Evolutionary conservation across 2,113 vertebrate genomes (phyloP), one percentile per base, ranked within the genome.

Genomic region (Globicephala melas): DNA sequence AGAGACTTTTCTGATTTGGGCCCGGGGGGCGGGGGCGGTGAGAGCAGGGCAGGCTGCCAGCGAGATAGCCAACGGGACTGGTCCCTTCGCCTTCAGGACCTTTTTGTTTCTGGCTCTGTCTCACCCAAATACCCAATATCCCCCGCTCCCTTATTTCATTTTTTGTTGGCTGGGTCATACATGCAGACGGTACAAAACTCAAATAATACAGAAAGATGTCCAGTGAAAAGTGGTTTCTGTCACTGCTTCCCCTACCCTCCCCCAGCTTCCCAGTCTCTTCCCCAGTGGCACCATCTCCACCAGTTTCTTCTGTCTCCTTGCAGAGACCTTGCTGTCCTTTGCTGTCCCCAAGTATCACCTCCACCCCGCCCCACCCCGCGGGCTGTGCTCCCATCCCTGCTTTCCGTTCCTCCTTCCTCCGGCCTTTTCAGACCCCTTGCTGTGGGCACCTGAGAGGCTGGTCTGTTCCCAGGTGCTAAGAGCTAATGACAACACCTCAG

Each of bases 331-430:
- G 4, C 3, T 26, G 47, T 44, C n/a, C 84, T 62, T 44, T 26
- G 8, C 5, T 17, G 17, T n/a, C 83, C 58, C 58, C 4, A 5
- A 25, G 31, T 8, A n/a, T 21, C 15, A 3, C 28, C 28, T 3
- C 47, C 21, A 2, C 5, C n/a, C 8, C 14, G 1, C 20, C 28
- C 4, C 38, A 26, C 0, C 2, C 31, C 11, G 3, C 11, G 33
- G 44, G 28, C 80, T 28, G 8, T 17, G 80, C 77, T 36, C 31
- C 13, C 41, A 4, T 33, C 65, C 18, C 33, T 1, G 1, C 50
- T 36, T 73, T n/a, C n/a, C 9, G 2, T 13, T 53, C 65, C 31
- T 63, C 68, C 82, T 50, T 14, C 25, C 55, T 82, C 79, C 47
- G 71, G 47, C 47, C 25, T 44, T 31, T 25, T 18, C 3, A 9